These are phyloP conservation scores for Hypothenemus hampei DNA, from an alignment of 1,140 invertebrate genomes.

Conservation along the genomic window DNA sequence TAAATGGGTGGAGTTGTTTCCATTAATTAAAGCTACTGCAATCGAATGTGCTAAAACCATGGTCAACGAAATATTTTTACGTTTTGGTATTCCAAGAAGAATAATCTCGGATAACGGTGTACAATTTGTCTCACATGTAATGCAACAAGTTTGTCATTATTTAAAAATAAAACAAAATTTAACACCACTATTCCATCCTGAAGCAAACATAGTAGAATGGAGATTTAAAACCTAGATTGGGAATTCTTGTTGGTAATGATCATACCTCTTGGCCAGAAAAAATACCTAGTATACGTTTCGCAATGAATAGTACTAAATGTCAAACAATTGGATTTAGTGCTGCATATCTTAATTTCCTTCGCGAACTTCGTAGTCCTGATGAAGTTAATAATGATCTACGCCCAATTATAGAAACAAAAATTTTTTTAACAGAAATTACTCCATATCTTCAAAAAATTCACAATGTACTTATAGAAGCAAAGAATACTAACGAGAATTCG, in stretches of 20 bases:
- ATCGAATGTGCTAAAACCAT: slow-evolving; percentile 27
- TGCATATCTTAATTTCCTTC: slow-evolving; percentile 42
- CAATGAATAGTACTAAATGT: slow-evolving; percentile 34
- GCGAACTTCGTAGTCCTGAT: slow-evolving; percentile 36
- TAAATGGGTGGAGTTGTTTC: slow-evolving; percentile 30
- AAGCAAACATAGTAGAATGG: slow-evolving; percentile 36
- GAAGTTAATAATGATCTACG: slow-evolving; percentile 30
- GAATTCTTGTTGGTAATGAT: slow-evolving; percentile 39
- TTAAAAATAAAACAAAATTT: slow-evolving; percentile 39
- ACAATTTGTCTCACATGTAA: slow-evolving; percentile 32
- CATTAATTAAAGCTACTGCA: slow-evolving; percentile 24
- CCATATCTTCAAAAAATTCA: slow-evolving; percentile 27
- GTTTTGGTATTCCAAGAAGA: slow-evolving; percentile 36
- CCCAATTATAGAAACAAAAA: slow-evolving; percentile 34
- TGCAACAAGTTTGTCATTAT: slow-evolving; percentile 39
- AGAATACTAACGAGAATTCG: not conserved
- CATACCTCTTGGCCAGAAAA: not conserved
- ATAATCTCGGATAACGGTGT: slow-evolving; percentile 15
- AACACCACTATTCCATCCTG: slow-evolving; percentile 39
- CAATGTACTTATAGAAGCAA: slow-evolving; percentile 1
- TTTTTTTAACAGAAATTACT: slow-evolving; percentile 40
- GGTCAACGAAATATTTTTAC: slow-evolving; percentile 41
- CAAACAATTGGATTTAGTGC: slow-evolving; percentile 38
- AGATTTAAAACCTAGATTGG: slow-evolving; percentile 44
- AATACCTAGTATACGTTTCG: not conserved